A percentile compares a stretch with the other conserved stretches of the same genome.
phyloP scores from a whole-genome alignment of 2,888 invertebrate species.

The Alloscopus bannaensis region DNA sequence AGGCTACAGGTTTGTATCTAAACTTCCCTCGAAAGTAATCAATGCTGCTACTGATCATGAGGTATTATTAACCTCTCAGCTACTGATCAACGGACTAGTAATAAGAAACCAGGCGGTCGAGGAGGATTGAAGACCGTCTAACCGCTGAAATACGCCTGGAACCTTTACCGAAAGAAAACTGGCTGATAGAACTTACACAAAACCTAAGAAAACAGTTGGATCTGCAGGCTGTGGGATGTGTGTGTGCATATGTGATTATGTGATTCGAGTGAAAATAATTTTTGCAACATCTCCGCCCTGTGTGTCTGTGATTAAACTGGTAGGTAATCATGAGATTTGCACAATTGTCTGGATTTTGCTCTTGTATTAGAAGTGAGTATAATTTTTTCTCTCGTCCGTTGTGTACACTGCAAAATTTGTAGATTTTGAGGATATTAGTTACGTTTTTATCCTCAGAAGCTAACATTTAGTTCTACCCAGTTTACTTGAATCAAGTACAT shows the following conservation, averaged over 20 bases:
- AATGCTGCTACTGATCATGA: slow-evolving; percentile 49
- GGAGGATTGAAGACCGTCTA: slow-evolving; percentile 32
- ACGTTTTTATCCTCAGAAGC: background rate
- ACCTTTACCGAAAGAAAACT: slow-evolving; percentile 1
- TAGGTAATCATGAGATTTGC: slow-evolving; percentile 29
- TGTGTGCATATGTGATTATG: no score
- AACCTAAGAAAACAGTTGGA: background rate
- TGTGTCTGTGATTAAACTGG: slow-evolving; percentile 7
- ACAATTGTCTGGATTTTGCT: slow-evolving; percentile 14
- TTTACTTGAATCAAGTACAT: no score
- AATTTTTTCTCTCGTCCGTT: no score
- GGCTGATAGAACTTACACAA: background rate
- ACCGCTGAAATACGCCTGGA: slow-evolving; percentile 28
- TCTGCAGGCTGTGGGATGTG: background rate
- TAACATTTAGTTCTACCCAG: no score
- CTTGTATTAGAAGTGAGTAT: no score
- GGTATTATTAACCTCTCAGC: slow-evolving; percentile 62
- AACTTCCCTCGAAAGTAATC: no score
- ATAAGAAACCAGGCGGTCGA: slow-evolving; percentile 31
- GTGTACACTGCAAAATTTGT: background rate
- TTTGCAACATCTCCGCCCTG: slow-evolving; percentile 28
- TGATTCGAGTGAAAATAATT: slow-evolving; percentile 46
- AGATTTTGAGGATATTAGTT: background rate
- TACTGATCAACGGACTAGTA: slow-evolving; percentile 49
- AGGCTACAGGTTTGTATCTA: no score